phyloP scores from a whole-genome alignment of 2,113 vertebrate species.

The Machaerirhynchus nigripectus region DNA sequence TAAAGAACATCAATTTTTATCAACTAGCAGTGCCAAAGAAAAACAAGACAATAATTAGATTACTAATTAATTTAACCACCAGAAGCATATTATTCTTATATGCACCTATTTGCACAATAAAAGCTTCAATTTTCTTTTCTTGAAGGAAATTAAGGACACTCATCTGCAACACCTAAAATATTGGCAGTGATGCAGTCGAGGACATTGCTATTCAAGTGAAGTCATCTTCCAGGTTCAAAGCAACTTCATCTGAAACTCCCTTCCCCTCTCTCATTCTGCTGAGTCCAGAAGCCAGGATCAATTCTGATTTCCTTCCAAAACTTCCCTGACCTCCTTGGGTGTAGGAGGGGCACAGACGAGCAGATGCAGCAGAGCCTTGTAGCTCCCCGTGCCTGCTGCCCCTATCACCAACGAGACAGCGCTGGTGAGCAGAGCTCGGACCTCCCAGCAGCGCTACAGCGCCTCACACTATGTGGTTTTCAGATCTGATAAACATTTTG shows the following conservation, averaged over 20 bases:
- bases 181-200: not conserved
- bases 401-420: fast-evolving
- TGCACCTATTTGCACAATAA: not conserved
- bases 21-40: not conserved
- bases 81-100: not conserved
- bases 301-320: not conserved
- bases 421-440: not conserved
- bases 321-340: not conserved
- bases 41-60: not conserved
- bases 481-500: not conserved
- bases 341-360: fast-evolving
- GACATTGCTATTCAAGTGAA: not conserved
- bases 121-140: not conserved
- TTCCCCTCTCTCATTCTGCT: not conserved
- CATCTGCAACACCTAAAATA: not conserved
- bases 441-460: not conserved
- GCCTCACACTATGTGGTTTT: not conserved
- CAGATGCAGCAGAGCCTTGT: not conserved
- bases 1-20: not conserved
- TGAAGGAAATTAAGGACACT: not conserved
- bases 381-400: fast-evolving
- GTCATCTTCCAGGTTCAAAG: not conserved
- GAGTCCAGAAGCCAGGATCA: not conserved
- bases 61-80: not conserved
- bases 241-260: not conserved